phyloP scores from a whole-genome alignment of 2,888 invertebrate species.

The Andrena camellia region DNA sequence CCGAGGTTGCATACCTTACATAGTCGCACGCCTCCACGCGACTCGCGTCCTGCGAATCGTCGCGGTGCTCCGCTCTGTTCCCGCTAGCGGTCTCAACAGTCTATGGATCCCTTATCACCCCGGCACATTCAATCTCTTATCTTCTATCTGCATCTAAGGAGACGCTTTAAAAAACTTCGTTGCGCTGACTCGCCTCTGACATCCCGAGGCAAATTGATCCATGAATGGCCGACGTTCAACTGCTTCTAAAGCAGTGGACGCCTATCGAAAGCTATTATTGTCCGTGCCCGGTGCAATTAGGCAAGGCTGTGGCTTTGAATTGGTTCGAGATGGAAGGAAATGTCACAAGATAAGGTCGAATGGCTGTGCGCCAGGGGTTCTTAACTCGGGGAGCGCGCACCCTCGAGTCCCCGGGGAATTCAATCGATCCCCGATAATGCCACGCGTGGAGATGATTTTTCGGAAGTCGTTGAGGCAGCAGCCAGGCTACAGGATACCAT shows the following conservation, averaged over 20 bases:
- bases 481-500: no score
- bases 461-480: no score
- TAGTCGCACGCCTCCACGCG: slow-evolving; percentile 81
- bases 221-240: slow-evolving; percentile 3
- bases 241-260: neutral
- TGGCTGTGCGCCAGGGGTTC: no score
- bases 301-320: no score
- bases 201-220: neutral
- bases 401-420: no score
- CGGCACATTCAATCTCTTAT: slow-evolving; percentile 27
- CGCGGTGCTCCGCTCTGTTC: slow-evolving; percentile 46
- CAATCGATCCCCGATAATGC: no score
- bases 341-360: no score
- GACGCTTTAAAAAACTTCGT: neutral
- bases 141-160: neutral
- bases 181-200: slow-evolving; percentile 5
- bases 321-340: no score
- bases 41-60: slow-evolving; percentile 69
- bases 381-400: no score
- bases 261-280: neutral
- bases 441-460: no score
- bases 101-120: slow-evolving; percentile 36
- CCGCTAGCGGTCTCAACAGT: slow-evolving; percentile 51
- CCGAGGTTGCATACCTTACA: slow-evolving; percentile 77
- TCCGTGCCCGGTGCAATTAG: no score